These are phyloP conservation scores for Cheilosia urbana DNA, from an alignment of 2,888 invertebrate genomes.

Conservation along the genomic window DNA sequence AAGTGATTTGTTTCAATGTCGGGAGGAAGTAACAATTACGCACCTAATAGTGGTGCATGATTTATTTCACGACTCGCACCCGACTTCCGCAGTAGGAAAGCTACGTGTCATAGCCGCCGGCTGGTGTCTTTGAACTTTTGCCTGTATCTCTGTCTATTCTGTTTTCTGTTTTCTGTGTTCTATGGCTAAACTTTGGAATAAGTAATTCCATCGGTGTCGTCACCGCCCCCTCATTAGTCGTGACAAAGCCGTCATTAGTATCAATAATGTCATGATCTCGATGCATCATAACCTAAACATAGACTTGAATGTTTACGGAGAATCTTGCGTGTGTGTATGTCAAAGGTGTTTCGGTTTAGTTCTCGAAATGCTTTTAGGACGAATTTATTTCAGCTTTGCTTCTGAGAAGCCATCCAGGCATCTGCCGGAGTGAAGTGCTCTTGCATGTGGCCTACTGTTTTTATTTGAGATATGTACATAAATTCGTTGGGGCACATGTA, in stretches of 20 bases:
- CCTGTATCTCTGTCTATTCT: background rate
- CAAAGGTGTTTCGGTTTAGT: constrained; percentile 36
- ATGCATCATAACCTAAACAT: constrained; percentile 21
- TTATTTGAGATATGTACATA: background rate
- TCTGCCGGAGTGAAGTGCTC: background rate
- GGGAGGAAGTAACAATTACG: constrained; percentile 44
- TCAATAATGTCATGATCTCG: constrained; percentile 32
- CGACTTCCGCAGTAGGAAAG: constrained; percentile 33
- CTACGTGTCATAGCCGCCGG: constrained; percentile 21
- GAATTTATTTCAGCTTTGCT: constrained; percentile 5
- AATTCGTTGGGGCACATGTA: constrained; percentile 18
- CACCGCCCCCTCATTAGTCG: constrained; percentile 33
- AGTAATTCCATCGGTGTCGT: background rate
- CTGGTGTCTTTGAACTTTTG: constrained; percentile 33
- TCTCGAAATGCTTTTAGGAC: constrained; percentile 36
- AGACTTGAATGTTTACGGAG: background rate
- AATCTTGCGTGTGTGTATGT: background rate
- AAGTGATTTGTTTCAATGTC: constrained; percentile 25
- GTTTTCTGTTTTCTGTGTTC: background rate
- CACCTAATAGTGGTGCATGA: constrained; percentile 28
- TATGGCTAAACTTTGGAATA: constrained; percentile 1
- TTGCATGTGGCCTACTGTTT: background rate
- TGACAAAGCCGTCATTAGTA: constrained; percentile 39
- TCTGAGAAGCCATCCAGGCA: background rate
- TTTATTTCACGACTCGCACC: constrained; percentile 32